A percentile compares a stretch with the other conserved stretches of the same genome.
Evolutionary conservation across 1,140 invertebrate species (phyloP).

Genomic region (Lucilia sericata): DNA sequence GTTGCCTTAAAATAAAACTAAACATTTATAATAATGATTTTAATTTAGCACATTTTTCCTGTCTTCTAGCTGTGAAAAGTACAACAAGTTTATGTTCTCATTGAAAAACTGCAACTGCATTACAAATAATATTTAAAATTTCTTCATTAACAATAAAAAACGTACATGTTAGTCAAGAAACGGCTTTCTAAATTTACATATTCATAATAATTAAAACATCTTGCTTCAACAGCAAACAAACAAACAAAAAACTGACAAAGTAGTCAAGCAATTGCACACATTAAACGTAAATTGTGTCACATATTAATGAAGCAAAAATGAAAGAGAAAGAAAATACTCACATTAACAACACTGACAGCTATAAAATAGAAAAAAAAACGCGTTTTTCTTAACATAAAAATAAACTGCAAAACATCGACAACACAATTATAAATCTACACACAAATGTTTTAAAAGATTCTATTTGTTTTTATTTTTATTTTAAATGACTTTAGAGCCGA

Average conservation of each 20-base stretch:
- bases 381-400: slow-evolving; percentile 4
- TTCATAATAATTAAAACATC: slow-evolving; percentile 29
- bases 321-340: not conserved
- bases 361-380: not conserved
- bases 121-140: not conserved
- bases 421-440: not conserved
- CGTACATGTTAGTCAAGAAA: not conserved
- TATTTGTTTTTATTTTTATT: too few species aligned
- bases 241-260: not conserved
- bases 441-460: too few species aligned
- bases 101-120: not conserved
- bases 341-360: not conserved
- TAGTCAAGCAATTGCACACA: not conserved
- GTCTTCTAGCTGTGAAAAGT: not conserved
- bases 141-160: not conserved
- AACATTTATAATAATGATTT: too few species aligned
- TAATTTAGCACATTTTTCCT: too few species aligned
- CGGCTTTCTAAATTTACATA: slow-evolving; percentile 46
- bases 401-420: not conserved
- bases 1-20: too few species aligned
- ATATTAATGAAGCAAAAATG: not conserved
- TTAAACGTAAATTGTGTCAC: slow-evolving; percentile 36
- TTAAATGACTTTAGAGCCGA: not conserved
- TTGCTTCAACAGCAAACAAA: not conserved
- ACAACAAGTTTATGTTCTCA: not conserved